Evolutionary conservation across 2,113 vertebrate genomes (phyloP).

Genomic region (Holacanthus passer): DNA sequence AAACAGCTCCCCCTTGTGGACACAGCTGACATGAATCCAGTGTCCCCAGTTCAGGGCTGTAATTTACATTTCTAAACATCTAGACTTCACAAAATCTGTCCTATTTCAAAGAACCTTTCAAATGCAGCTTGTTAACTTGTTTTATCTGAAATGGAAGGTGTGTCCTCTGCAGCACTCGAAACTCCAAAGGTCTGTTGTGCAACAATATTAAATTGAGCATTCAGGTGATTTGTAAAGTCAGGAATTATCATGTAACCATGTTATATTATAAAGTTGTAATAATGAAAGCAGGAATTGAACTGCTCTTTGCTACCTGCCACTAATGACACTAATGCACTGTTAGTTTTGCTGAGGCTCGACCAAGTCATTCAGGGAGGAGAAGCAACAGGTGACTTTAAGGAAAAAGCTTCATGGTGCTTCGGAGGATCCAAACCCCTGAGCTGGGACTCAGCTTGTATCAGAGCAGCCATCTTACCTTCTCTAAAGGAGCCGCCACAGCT

Average conservation of each 20-base stretch:
- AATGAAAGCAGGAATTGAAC: too few species aligned
- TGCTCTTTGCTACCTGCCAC: too few species aligned
- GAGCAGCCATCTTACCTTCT: slow-evolving; percentile 72
- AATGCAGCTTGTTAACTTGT: neutral
- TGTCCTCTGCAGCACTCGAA: neutral
- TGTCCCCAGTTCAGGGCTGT: neutral
- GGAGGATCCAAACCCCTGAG: too few species aligned
- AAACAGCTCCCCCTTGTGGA: slow-evolving; percentile 32
- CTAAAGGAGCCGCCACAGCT: slow-evolving; percentile 77
- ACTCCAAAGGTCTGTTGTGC: too few species aligned
- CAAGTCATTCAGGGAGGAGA: too few species aligned
- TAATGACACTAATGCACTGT: too few species aligned
- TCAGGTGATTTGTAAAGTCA: too few species aligned
- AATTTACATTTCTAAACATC: neutral
- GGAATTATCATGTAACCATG: neutral
- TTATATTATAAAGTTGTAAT: too few species aligned
- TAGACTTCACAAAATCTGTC: neutral
- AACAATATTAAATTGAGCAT: too few species aligned
- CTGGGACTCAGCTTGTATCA: neutral
- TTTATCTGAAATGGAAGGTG: too few species aligned
- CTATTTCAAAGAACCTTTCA: neutral
- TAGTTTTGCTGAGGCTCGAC: too few species aligned
- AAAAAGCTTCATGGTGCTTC: neutral
- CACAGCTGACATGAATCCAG: neutral
- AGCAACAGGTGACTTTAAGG: neutral